Base-by-base conservation (phyloP, 2,113 vertebrate genomes). In the Dromiciops gliroides region DNA sequence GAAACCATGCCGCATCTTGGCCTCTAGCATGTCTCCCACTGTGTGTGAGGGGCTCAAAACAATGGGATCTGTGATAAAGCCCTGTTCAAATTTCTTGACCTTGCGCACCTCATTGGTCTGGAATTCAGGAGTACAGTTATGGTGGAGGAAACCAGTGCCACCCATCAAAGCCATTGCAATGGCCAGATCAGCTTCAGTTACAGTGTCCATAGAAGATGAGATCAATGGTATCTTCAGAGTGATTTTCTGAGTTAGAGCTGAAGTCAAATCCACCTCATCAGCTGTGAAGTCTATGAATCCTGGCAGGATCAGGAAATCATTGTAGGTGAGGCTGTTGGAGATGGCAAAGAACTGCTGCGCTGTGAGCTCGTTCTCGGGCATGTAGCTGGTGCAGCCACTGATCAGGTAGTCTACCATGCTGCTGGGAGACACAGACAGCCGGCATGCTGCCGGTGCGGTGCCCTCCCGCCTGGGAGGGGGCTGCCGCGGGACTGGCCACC, bases 51-150 rank as follows among this genome's bases (percentile, higher is more conserved):
- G n/a, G 96, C 99, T 99, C 98, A 99, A 99, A 3, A 99, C 99
- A 96, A 99, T 99, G 0, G 99, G 99, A 97, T 99, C 99, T 0
- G 99, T 99, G 96, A 99, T 99, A 94, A 99, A 99, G 48, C 99
- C 99, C 98, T 99, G 99, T 96, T 99, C 99, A 96, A 99, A 99
- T 97, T 99, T 99, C 99, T 99, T 99, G 67, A 99, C 99, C 98
- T 99, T 99, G 92, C 99, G 99, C 93, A 99, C 99, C 95, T 99
- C 99, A 49, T 99, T 99, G 97, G 99, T 99, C 98, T 99, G 99
- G 97, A 99, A 99, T 95, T 99, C 99, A 0, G 99, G 99, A 24
- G 99, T 99, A 92, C 99, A 99, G 98, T 99, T 99, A 97, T 99
- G 99, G 97, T 99, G 99, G 96, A 99, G 99, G 97, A 99, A 99